phyloP scores from a whole-genome alignment of 2,113 vertebrate genomes.

The Calidris pygmaea region DNA sequence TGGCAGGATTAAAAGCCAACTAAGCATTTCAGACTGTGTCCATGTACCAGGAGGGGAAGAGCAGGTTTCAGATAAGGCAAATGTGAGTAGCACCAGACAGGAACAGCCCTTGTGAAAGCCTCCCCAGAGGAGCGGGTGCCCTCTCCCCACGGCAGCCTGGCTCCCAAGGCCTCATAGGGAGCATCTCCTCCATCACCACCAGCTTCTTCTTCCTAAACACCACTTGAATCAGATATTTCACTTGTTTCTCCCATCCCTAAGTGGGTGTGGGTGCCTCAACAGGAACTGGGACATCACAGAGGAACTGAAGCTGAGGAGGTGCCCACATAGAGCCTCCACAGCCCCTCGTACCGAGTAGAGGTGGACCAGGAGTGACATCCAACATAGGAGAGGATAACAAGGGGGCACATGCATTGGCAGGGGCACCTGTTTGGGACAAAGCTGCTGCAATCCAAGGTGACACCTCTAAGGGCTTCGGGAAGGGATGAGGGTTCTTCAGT shows the following conservation, averaged over 20 bases:
- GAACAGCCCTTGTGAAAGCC: neutral
- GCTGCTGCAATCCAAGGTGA: neutral
- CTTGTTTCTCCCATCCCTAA: neutral
- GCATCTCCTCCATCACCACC: neutral
- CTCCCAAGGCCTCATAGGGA: neutral
- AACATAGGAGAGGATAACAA: accelerated
- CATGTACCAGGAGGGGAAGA: neutral
- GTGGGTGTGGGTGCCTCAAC: accelerated
- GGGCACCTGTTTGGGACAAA: neutral
- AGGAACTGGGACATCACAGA: neutral
- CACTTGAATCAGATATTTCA: neutral
- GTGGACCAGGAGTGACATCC: neutral
- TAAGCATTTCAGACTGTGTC: neutral
- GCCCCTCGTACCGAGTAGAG: accelerated
- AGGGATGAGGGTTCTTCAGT: neutral
- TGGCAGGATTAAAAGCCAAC: conserved; percentile 28
- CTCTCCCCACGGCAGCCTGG: neutral
- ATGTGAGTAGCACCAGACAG: neutral
- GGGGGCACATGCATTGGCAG: accelerated
- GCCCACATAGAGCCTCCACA: too few relatives aligned
- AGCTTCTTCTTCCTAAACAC: neutral
- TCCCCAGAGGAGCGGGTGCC: neutral
- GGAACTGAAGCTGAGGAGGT: neutral
- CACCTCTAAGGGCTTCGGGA: neutral
- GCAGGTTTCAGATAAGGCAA: conserved; percentile 23